Base-by-base conservation (phyloP, 2,113 vertebrate species). In the Pholis gunnellus region DNA sequence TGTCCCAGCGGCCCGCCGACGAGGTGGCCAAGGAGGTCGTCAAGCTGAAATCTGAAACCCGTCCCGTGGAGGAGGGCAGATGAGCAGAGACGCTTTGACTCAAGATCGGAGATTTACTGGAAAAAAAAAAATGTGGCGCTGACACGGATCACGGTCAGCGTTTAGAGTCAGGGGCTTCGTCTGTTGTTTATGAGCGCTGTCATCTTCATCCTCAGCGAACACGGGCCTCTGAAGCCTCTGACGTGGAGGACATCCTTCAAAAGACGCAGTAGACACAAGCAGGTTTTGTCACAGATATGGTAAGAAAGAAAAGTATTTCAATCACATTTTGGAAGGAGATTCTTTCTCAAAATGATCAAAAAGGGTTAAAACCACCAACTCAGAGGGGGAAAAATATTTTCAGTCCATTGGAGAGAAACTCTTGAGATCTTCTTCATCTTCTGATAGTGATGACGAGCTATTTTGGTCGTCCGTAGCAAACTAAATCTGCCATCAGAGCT, bases 11-110 rank as follows among this genome's bases (percentile, higher is more conserved):
- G 79, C 96, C 96, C 50, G 96, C 97, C 3, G 98, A 99, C 0
- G 98, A 99, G 82, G 96, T 99, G 75, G 98, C 98, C 86, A 97
- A 96, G 81, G 98, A 99, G 90, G 98, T 99, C 10, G 96, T 99
- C 64, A 97, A 96, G 93, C 94, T 99, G 65, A 99, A 99, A 89
- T 97, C 97, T 0, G 98, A 99, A 82, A 96, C 91, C 5, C 97
- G 98, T 25, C 97, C 97, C 0, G 89, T 85, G 0, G 97, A 99
- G 90, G 98, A 99, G 92, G 97, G 96, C 36, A 97, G 97, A 91
- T 99, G 96, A 96, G 54, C 38, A 46, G 25, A 17, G 25, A 0
- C 66, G n/a, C 54, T 3, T 3, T 6, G 34, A 66, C 60, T 36
- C 36, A 9, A 61, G 61, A 65, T 50, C 13, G 25, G 34, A 44